Evolutionary conservation across 2,113 vertebrate species (phyloP).

Genomic region (Gallinago jamesoni): DNA sequence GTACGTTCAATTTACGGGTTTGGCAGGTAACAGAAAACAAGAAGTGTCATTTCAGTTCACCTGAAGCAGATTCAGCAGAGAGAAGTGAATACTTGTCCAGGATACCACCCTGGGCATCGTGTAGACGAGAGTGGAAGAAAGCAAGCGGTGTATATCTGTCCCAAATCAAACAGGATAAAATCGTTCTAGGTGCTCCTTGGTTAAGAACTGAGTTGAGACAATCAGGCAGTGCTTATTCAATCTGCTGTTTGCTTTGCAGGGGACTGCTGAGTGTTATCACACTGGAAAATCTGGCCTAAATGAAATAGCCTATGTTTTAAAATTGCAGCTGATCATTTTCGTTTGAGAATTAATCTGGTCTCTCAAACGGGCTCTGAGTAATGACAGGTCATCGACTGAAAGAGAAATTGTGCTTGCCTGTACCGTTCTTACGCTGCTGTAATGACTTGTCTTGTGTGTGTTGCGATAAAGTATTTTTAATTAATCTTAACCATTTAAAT

Average conservation of each 20-base stretch:
- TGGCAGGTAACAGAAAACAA: neutral
- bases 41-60: neutral
- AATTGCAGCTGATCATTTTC: neutral
- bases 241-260: neutral
- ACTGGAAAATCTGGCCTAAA: neutral
- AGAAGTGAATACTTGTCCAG: neutral
- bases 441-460: neutral
- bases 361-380: neutral
- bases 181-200: neutral
- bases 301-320: neutral
- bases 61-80: neutral
- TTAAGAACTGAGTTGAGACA: neutral
- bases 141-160: neutral
- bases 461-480: neutral
- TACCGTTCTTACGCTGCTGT: fast-evolving
- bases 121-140: neutral
- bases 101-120: neutral
- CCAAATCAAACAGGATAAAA: neutral
- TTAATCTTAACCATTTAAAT: neutral
- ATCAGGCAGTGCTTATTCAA: fast-evolving
- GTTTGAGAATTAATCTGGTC: neutral
- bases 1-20: neutral
- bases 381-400: neutral
- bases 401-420: neutral
- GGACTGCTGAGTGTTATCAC: neutral